Evolutionary conservation across 2,797 vertebrate genomes (phyloP), one percentile per base, ranked within the genome.

Genomic region (Acipenser oxyrinchus): DNA sequence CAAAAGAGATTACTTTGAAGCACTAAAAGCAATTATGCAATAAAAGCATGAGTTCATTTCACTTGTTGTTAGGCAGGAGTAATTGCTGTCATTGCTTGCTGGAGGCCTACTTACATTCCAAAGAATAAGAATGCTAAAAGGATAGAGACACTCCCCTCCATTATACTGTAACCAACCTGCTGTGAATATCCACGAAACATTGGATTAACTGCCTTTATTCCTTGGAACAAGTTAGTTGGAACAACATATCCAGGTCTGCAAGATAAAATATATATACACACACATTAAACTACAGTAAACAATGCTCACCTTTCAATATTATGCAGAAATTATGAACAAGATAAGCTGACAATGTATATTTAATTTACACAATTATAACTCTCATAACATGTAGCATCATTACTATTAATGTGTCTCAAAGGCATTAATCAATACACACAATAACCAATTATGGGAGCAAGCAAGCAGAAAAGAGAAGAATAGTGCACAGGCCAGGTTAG

Each of bases 121-220:
- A 66, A 64, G 71, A 75, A 78, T 62, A 68, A 69, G 2, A 78
- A 76, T 72, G 71, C 55, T 66, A 68, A 65, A 60, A 50, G 66
- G 68, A 64, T 15, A 72, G 66, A 61, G 57, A 10, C 18, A 53
- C 2, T 0, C 64, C 50, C 52, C 13, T 9, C 18, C 10, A 11
- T 3, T 10, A 10, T 37, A 37, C 37, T 52, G 8, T 48, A 49
- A 65, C 78, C 76, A 80, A 99, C 97, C 93, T 99, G 97, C 74
- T 99, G 96, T 64, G 95, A 96, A 79, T 99, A 99, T 48, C 97
- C 97, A 72, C 96, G 89, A 82, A 99, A 99, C 71, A 93, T 95
- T 71, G 97, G 97, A 85, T 99, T 99, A 78, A 99, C 86, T 71
- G 92, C 85, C 90, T 99, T 99, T 84, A 99, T 98, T 76, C 96